A percentile compares a stretch with the other conserved stretches of the same genome.
Conservation (phyloP, 2,888 invertebrate species). For the Melieria crassipennis region DNA sequence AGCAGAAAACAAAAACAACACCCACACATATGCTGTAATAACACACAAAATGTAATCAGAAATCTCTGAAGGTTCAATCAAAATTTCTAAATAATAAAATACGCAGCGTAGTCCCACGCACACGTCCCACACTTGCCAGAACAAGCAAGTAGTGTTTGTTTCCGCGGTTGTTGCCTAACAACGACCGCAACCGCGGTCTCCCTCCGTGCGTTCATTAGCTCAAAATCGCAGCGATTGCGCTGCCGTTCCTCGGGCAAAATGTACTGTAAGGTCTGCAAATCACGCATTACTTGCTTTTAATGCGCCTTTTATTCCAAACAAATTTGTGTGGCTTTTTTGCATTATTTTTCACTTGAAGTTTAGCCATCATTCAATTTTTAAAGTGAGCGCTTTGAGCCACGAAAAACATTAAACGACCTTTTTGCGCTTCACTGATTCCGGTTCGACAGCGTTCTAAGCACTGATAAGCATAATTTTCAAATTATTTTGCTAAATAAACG, state of each 20-base stretch:
- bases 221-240: neutral
- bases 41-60: too few relatives aligned
- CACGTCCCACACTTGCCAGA: too few relatives aligned
- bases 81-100: too few relatives aligned
- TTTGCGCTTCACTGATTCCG: constrained; percentile 7
- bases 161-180: too few relatives aligned
- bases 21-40: too few relatives aligned
- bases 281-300: constrained; percentile 1
- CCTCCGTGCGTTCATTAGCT: neutral
- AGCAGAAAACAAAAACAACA: too few relatives aligned
- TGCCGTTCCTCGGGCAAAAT: constrained; percentile 17
- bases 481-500: constrained; percentile 30
- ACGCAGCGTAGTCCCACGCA: too few relatives aligned
- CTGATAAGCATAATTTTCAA: constrained; percentile 31
- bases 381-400: too few relatives aligned
- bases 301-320: neutral
- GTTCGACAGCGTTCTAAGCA: neutral
- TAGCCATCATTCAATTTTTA: neutral
- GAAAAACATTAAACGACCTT: constrained; percentile 5
- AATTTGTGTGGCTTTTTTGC: neutral
- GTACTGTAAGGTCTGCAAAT: constrained; percentile 7
- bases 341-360: neutral
- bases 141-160: too few relatives aligned
- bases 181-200: too few relatives aligned
- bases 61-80: too few relatives aligned